phyloP scores from a whole-genome alignment of 2,797 vertebrate species.

The Sphenodon punctatus region DNA sequence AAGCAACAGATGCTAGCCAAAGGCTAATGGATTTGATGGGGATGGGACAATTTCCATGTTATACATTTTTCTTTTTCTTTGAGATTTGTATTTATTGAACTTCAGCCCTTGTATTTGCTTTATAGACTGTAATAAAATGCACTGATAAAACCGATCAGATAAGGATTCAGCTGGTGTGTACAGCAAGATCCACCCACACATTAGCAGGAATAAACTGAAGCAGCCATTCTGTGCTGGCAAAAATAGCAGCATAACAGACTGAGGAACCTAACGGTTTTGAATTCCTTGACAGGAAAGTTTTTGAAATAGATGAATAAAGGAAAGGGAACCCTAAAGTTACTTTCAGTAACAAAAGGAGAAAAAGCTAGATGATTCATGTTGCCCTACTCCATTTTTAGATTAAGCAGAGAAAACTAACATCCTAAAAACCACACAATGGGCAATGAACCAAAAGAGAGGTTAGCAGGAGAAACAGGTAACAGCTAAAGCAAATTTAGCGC shows the following conservation, averaged over 20 bases:
- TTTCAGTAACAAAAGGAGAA: not conserved
- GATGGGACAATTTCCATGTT: too few relatives aligned
- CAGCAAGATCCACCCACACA: not conserved
- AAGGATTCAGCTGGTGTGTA: not conserved
- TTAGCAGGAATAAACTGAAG: not conserved
- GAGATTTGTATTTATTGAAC: too few relatives aligned
- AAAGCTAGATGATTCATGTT: not conserved
- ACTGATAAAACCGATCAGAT: not conserved
- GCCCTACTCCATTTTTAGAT: not conserved
- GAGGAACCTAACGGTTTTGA: not conserved
- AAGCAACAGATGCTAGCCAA: too few relatives aligned
- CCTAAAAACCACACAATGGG: not conserved
- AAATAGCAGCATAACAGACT: not conserved
- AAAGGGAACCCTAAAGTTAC: not conserved
- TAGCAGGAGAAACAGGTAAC: not conserved
- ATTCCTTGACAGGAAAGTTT: not conserved
- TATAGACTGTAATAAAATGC: too few relatives aligned
- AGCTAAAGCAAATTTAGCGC: too few relatives aligned
- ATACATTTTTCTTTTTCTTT: too few relatives aligned
- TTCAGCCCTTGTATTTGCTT: too few relatives aligned
- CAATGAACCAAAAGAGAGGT: not conserved
- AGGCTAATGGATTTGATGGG: too few relatives aligned
- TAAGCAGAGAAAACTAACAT: not conserved
- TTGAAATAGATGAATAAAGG: not conserved
- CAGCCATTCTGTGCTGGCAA: not conserved